Percentiles rank a stretch among this genome's conserved stretches.
phyloP scores from a whole-genome alignment of 1,140 invertebrate genomes.

The Drosophila willistoni region DNA sequence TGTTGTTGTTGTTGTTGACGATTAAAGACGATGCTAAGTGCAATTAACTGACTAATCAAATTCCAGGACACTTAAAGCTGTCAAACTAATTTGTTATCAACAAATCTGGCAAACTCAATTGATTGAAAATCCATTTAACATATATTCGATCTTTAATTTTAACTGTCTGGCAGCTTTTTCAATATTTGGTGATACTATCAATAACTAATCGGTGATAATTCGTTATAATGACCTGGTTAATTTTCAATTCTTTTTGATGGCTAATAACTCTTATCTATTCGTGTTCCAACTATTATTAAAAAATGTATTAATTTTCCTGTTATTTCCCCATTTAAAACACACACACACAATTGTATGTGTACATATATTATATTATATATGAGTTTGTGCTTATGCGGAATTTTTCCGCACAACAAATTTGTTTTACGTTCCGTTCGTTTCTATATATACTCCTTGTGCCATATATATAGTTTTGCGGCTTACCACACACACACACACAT shows the following conservation, averaged over 20 bases:
- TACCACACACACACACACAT: slow-evolving; percentile 2
- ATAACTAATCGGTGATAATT: slow-evolving; percentile 1
- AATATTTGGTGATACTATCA: neutral
- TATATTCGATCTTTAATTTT: neutral
- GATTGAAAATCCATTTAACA: neutral
- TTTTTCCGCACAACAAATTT: slow-evolving; percentile 1
- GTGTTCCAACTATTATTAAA: neutral
- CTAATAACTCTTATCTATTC: slow-evolving; percentile 8
- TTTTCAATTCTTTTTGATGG: neutral
- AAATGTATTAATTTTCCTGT: slow-evolving; percentile 3
- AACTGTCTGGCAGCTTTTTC: neutral
- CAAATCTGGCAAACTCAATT: neutral
- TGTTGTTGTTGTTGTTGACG: slow-evolving; percentile 63
- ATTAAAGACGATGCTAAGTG: slow-evolving; percentile 34
- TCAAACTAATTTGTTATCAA: neutral
- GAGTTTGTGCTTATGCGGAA: slow-evolving; percentile 6
- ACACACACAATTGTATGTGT: neutral
- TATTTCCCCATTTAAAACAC: neutral
- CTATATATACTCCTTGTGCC: neutral
- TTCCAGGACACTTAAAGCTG: slow-evolving; percentile 7
- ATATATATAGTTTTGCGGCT: slow-evolving; percentile 13
- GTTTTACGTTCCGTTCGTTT: slow-evolving; percentile 10
- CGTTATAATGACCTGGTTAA: neutral
- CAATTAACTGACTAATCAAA: slow-evolving; percentile 20
- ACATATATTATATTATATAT: neutral